Percentiles rank a stretch among this genome's conserved stretches.
Evolutionary conservation across 2,888 invertebrate genomes (phyloP).

Genomic region (Tigriopus californicus): DNA sequence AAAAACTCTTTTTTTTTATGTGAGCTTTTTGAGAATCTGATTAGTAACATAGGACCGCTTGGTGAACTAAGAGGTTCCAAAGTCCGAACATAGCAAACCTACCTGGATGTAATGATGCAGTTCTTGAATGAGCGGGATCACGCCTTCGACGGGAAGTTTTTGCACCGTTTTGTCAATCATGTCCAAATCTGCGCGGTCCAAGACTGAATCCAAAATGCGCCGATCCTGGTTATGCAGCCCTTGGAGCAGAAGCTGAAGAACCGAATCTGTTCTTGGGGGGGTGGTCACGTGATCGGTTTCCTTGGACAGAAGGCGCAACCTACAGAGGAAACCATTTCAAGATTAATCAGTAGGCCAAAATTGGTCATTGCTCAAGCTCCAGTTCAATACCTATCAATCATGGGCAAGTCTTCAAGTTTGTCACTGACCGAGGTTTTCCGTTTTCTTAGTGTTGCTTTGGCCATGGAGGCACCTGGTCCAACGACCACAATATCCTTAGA

Average conservation of each 20-base stretch:
- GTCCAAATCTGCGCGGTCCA: constrained; percentile 3
- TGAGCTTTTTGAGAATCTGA: no score
- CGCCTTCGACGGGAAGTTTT: constrained; percentile 6
- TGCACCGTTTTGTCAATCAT: constrained; percentile 7
- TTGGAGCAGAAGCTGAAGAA: constrained; percentile 7
- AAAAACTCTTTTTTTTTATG: no score
- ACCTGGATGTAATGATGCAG: constrained; percentile 10
- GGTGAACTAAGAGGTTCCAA: no score
- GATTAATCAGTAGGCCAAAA: background rate
- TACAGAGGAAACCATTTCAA: no score
- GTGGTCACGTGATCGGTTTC: background rate
- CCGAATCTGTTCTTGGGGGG: constrained; percentile 5
- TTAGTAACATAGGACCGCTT: background rate
- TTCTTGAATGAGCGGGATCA: constrained; percentile 7
- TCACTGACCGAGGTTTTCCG: background rate
- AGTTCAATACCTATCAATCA: background rate
- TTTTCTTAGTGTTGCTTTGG: background rate
- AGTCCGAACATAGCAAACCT: background rate
- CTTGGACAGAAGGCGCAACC: constrained; percentile 1
- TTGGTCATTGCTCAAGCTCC: background rate
- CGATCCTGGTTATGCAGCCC: constrained; percentile 7
- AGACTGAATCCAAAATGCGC: background rate
- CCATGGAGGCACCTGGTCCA: no score
- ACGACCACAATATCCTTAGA: background rate
- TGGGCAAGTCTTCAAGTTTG: background rate